Evolutionary conservation across 2,797 vertebrate genomes (phyloP), one percentile per base, ranked within the genome.

Genomic region (Macrochelys suwanniensis): DNA sequence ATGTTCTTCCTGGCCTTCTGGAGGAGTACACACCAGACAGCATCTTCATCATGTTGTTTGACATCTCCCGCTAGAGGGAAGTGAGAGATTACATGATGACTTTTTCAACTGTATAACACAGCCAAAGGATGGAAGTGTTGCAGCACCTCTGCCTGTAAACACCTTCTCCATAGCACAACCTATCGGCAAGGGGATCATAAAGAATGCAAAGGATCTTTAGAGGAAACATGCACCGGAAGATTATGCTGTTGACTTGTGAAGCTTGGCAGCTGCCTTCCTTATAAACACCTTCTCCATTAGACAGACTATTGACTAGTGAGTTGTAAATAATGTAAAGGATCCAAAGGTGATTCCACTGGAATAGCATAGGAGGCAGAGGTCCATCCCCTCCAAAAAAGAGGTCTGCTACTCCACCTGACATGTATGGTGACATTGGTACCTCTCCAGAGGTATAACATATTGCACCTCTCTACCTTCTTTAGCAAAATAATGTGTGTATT

Each of bases 61-160:
- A 97, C 95, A 95, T 97, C 90, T 94, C 81, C 81, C 93, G 78
- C 92, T 94, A 89, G 10, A 82, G 85, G 84, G 92, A 95, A 96
- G 92, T 89, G 89, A 95, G 92, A 96, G 0, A 0, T 95, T 95
- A 83, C 77, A 42, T 79, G 93, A 94, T 96, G 95, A 83, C 90
- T 98, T 97, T 97, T 94, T 95, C 95, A 96, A 96, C 80, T 59
- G 88, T 0, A 2, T 87, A 45, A 78, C 0, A 0, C 78, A 92
- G 91, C 93, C 92, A 87, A 93, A 84, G 79, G 56, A 93, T 95
- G 88, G 82, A 88, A 96, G 71, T 56, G 80, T 93, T 96, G 87
- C 92, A 90, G 87, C 76, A 95, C 94, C 89, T 97, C 90, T 91
- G 93, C 95, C 93, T 94, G 89, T 94, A 96, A 98, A 97, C 95